Percentiles rank a stretch among this genome's conserved stretches.
phyloP scores from a whole-genome alignment of 1,140 invertebrate species.

The Tetraneura akinire region DNA sequence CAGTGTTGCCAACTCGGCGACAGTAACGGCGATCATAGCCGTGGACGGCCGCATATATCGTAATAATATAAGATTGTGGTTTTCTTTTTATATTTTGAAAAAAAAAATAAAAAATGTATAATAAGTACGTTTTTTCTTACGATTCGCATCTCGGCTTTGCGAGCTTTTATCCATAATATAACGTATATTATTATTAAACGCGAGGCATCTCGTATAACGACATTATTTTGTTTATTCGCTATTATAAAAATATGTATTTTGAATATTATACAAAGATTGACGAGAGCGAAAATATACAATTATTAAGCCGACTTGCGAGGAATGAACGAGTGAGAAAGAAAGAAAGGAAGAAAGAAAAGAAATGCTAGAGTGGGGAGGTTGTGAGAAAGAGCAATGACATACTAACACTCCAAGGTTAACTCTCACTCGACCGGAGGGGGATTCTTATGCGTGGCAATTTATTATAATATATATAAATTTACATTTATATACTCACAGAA shows the following conservation, averaged over 20 bases:
- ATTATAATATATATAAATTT: too few species aligned
- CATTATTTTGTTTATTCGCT: too few species aligned
- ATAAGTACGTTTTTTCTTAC: too few species aligned
- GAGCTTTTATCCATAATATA: too few species aligned
- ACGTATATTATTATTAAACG: too few species aligned
- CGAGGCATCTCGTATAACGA: too few species aligned
- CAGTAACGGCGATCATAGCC: too few species aligned
- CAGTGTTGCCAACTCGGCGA: constrained; percentile 42
- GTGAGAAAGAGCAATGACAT: constrained; percentile 44
- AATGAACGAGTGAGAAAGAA: not conserved
- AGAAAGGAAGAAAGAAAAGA: not conserved
- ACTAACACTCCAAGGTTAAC: constrained; percentile 48
- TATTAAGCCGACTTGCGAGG: not conserved
- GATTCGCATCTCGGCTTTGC: too few species aligned
- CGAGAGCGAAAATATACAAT: not conserved
- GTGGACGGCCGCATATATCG: not conserved
- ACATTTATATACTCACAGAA: too few species aligned
- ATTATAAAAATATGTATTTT: too few species aligned
- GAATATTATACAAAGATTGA: not conserved
- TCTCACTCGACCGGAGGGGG: constrained; percentile 8
- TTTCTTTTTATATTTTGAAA: too few species aligned
- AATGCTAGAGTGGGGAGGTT: not conserved
- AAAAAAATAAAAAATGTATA: too few species aligned
- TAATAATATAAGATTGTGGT: not conserved
- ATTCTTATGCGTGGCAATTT: not conserved